Conservation (phyloP, 1,140 invertebrate genomes). For the Lepidurus packardi region DNA sequence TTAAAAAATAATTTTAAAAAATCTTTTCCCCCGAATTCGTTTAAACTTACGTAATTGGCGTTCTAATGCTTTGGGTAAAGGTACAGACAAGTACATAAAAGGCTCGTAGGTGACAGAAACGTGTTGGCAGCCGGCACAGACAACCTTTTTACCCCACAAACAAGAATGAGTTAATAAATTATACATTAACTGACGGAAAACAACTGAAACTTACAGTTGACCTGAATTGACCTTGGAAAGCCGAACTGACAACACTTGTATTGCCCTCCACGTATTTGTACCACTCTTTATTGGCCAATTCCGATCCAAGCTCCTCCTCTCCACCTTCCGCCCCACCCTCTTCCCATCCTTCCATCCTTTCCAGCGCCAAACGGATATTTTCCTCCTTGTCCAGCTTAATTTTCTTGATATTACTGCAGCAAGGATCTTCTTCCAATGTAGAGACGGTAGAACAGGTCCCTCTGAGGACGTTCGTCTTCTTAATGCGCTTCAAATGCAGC, state of each 20-base stretch:
- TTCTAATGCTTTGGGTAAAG: conserved; percentile 61
- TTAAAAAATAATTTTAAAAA: neutral
- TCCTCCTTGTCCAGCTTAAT: conserved; percentile 49
- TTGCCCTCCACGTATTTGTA: conserved; percentile 55
- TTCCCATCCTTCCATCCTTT: conserved; percentile 8
- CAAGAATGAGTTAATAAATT: conserved; percentile 28
- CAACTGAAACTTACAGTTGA: conserved; percentile 53
- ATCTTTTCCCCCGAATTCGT: neutral
- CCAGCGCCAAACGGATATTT: conserved; percentile 35
- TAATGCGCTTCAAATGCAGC: conserved; percentile 48
- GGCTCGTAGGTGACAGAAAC: conserved; percentile 65
- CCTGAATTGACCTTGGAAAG: conserved; percentile 67
- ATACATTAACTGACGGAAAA: conserved; percentile 25
- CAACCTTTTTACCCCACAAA: conserved; percentile 50
- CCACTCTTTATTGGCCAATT: conserved; percentile 57
- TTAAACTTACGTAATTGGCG: conserved; percentile 52
- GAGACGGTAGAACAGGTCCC: neutral
- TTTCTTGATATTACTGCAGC: conserved; percentile 46
- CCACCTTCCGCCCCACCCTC: neutral
- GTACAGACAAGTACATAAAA: conserved; percentile 67
- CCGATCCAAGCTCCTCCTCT: conserved; percentile 39
- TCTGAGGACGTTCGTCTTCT: conserved; percentile 46
- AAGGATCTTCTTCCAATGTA: conserved; percentile 42
- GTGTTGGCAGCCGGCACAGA: conserved; percentile 61
- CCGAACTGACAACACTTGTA: conserved; percentile 60